Evolutionary conservation across 2,797 vertebrate species (phyloP).

Genomic region (Hemibagrus guttatus): DNA sequence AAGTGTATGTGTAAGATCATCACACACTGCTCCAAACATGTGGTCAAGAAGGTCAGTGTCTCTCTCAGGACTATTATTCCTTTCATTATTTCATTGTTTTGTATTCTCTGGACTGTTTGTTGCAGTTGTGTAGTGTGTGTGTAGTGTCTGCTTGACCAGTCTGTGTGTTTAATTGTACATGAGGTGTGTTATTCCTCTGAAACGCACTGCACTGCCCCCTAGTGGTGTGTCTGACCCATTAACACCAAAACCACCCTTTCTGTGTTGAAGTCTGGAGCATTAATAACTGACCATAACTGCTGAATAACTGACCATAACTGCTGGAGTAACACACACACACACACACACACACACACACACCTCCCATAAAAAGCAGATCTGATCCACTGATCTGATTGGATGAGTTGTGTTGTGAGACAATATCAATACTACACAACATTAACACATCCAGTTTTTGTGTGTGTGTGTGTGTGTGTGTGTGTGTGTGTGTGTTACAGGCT

Average conservation of each 20-base stretch:
- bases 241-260: neutral
- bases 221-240: neutral
- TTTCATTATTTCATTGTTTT: too few species aligned
- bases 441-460: neutral
- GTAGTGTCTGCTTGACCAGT: neutral
- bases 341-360: neutral
- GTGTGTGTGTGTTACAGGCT: constrained; percentile 58
- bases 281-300: neutral
- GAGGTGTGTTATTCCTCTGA: neutral
- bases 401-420: neutral
- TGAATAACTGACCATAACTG: neutral
- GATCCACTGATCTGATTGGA: neutral
- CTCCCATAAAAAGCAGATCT: neutral
- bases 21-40: constrained; percentile 78
- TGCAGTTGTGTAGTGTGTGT: neutral
- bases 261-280: neutral
- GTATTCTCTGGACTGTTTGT: neutral
- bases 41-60: constrained; percentile 76
- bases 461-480: constrained; percentile 24
- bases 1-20: constrained; percentile 89
- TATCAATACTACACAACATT: neutral
- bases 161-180: neutral
- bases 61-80: neutral
- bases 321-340: neutral
- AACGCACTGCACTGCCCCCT: neutral